A percentile compares a stretch with the other conserved stretches of the same genome.
Evolutionary conservation across 1,140 invertebrate species (phyloP).

Genomic region (Oscheius sp.): DNA sequence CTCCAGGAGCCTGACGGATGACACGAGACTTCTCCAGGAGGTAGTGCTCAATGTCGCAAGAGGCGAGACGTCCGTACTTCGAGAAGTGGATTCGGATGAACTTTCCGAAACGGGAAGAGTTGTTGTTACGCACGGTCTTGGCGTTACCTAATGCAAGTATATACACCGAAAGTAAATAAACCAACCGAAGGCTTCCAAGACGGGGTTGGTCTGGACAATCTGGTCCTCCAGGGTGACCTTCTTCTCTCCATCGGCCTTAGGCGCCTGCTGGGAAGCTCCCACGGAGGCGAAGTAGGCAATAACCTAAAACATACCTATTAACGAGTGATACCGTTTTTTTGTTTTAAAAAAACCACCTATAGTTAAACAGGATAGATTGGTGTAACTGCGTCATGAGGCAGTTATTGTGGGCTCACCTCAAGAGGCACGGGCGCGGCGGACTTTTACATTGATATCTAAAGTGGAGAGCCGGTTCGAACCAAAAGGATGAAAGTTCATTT

Average conservation of each 20-base stretch:
- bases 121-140: slow-evolving; percentile 96
- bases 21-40: slow-evolving; percentile 99
- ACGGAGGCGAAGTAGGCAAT: slow-evolving; percentile 64
- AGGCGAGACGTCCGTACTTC: slow-evolving; percentile 95
- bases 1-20: slow-evolving; percentile 93
- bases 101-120: slow-evolving; percentile 69
- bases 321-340: neutral
- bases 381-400: neutral
- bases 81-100: slow-evolving; percentile 99
- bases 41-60: slow-evolving; percentile 99
- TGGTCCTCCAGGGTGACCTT: slow-evolving; percentile 76
- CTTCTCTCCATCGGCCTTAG: slow-evolving; percentile 43
- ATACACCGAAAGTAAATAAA: neutral
- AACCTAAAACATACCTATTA: slow-evolving; percentile 46
- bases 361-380: neutral
- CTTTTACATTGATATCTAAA: too few relatives aligned
- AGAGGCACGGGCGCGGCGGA: too few relatives aligned
- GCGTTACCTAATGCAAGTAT: slow-evolving; percentile 72
- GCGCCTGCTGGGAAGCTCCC: slow-evolving; percentile 50
- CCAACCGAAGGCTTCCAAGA: slow-evolving; percentile 92
- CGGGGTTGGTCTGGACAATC: slow-evolving; percentile 96
- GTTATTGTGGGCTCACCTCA: too few relatives aligned
- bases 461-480: too few relatives aligned
- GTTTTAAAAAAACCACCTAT: neutral
- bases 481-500: too few relatives aligned